Conservation (phyloP, 1,140 invertebrate genomes). For the Phymastichus coffea region DNA sequence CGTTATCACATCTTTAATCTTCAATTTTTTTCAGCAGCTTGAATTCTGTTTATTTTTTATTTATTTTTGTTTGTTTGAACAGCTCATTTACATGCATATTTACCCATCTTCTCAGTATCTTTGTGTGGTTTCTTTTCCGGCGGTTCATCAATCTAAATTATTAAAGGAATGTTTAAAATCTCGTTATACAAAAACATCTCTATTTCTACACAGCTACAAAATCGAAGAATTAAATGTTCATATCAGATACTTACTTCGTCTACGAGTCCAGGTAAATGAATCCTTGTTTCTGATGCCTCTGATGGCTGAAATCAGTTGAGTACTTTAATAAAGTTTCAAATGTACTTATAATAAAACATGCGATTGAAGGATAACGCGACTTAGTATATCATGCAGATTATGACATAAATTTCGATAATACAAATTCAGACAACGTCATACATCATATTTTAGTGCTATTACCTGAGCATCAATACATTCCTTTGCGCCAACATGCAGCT, state of each 20-base stretch:
- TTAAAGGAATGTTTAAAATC: no score
- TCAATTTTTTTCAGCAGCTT: conserved; percentile 27
- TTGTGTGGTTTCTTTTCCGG: conserved; percentile 53
- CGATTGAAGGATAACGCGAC: no score
- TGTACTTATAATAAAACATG: no score
- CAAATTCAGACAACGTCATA: conserved; percentile 20
- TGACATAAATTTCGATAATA: no score
- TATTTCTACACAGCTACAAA: no score
- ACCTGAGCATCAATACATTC: conserved; percentile 68
- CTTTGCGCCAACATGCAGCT: conserved; percentile 62
- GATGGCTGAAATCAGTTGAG: conserved; percentile 66
- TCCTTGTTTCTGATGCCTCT: conserved; percentile 75
- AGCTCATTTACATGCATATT: conserved; percentile 49
- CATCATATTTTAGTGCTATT: no score
- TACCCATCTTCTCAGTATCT: conserved; percentile 53
- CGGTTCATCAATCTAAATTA: conserved; percentile 55
- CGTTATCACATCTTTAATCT: conserved; percentile 30
- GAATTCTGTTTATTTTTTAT: conserved; percentile 33
- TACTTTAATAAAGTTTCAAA: no score
- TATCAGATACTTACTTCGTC: conserved; percentile 56
- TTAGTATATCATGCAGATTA: no score
- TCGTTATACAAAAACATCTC: no score
- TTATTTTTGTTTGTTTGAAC: conserved; percentile 14
- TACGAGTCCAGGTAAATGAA: conserved; percentile 70
- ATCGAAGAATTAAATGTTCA: no score